These are phyloP conservation scores for Platichthys flesus DNA, from an alignment of 2,113 vertebrate genomes.

Conservation along the genomic window DNA sequence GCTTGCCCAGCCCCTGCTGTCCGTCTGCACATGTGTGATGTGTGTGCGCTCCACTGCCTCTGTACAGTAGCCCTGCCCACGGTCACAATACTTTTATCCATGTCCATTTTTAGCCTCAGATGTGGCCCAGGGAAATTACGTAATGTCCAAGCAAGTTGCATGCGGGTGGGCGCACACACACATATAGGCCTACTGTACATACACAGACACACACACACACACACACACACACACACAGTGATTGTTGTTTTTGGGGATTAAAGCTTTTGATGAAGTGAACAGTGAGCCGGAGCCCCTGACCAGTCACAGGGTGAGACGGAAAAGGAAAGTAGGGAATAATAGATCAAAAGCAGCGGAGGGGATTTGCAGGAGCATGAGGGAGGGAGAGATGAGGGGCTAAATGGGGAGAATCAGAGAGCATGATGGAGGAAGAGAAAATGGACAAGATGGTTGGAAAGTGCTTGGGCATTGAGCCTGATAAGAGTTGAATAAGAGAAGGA, in stretches of 20 bases:
- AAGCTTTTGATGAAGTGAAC: constrained; percentile 57
- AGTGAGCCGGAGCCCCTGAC: constrained; percentile 66
- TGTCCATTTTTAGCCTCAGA: constrained; percentile 80
- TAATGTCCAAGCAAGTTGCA: constrained; percentile 68
- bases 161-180: constrained; percentile 63
- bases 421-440: constrained; percentile 1
- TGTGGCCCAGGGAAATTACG: constrained; percentile 79
- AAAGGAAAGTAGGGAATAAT: constrained; percentile 40
- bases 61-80: constrained; percentile 58
- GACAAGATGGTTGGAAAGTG: background rate
- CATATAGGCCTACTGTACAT: constrained; percentile 51
- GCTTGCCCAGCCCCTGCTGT: constrained; percentile 28
- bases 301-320: constrained; percentile 49
- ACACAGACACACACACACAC: constrained; percentile 25
- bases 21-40: constrained; percentile 18
- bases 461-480: background rate
- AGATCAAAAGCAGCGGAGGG: constrained; percentile 33
- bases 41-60: constrained; percentile 13
- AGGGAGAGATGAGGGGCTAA: constrained; percentile 9
- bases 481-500: background rate
- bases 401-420: constrained; percentile 4
- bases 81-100: constrained; percentile 82
- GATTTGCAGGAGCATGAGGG: constrained; percentile 34
- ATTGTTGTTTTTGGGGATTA: constrained; percentile 74
- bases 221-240: constrained; percentile 31